Percentiles rank a stretch among this genome's conserved stretches.
Conservation (phyloP, 2,797 vertebrate genomes). For the Myotis findleyi region DNA sequence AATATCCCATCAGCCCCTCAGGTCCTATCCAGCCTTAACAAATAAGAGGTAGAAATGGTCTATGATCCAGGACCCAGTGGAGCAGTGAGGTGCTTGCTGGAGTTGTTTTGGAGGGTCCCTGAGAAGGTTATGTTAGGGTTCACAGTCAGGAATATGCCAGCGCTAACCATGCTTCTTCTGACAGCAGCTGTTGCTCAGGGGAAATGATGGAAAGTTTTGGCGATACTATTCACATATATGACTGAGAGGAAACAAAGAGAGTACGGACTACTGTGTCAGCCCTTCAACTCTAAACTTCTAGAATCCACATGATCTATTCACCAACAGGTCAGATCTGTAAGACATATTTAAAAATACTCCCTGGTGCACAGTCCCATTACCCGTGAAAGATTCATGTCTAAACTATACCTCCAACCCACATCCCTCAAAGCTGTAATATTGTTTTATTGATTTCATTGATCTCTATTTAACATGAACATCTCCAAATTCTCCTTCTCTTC, state of each 20-base stretch:
- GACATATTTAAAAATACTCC: neutral
- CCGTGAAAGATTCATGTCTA: neutral
- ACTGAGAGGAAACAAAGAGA: neutral
- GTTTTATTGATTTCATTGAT: neutral
- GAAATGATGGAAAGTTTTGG: neutral
- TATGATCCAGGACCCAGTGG: neutral
- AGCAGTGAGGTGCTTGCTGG: neutral
- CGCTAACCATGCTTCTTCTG: neutral
- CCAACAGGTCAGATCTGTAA: neutral
- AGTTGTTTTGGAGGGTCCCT: neutral
- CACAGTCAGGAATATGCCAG: neutral
- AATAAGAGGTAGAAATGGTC: neutral
- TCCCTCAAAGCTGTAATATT: too few relatives aligned
- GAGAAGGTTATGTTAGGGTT: neutral
- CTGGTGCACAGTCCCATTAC: too few relatives aligned
- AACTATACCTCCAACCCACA: fast-evolving
- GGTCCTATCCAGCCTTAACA: neutral
- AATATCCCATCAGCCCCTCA: neutral
- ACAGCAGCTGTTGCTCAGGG: neutral
- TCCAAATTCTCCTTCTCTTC: neutral
- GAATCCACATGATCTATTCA: neutral
- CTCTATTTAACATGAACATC: fast-evolving
- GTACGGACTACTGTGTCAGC: neutral
- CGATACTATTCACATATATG: neutral
- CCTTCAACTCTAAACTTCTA: neutral